These are phyloP conservation scores for Otis tarda DNA, from an alignment of 2,113 vertebrate genomes.

Conservation along the genomic window DNA sequence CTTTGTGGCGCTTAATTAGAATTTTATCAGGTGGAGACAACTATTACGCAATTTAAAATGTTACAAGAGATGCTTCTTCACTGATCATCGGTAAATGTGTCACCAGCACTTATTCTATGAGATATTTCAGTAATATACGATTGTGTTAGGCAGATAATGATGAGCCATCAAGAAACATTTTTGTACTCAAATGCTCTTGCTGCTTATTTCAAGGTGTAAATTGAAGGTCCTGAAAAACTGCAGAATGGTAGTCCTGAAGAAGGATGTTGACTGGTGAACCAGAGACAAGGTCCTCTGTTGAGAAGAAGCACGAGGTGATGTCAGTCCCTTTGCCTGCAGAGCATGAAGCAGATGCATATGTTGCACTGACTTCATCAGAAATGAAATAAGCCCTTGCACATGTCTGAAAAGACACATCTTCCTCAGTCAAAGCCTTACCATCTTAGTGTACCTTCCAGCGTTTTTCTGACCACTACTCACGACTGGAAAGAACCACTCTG, in stretches of 20 bases:
- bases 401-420: background rate
- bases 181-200: background rate
- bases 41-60: background rate
- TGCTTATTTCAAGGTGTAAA: background rate
- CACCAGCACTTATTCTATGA: background rate
- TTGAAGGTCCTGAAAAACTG: background rate
- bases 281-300: background rate
- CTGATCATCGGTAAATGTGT: background rate
- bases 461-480: background rate
- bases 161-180: background rate
- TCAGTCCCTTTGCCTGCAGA: background rate
- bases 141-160: background rate
- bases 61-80: background rate
- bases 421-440: background rate
- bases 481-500: background rate
- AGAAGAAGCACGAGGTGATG: background rate
- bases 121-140: background rate
- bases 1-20: background rate
- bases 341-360: background rate
- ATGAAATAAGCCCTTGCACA: background rate
- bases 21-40: background rate
- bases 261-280: background rate
- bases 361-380: background rate
- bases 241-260: background rate
- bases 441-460: background rate